Conservation (phyloP, 2,113 vertebrate species). For the Ophthalmolycus amberensis region DNA sequence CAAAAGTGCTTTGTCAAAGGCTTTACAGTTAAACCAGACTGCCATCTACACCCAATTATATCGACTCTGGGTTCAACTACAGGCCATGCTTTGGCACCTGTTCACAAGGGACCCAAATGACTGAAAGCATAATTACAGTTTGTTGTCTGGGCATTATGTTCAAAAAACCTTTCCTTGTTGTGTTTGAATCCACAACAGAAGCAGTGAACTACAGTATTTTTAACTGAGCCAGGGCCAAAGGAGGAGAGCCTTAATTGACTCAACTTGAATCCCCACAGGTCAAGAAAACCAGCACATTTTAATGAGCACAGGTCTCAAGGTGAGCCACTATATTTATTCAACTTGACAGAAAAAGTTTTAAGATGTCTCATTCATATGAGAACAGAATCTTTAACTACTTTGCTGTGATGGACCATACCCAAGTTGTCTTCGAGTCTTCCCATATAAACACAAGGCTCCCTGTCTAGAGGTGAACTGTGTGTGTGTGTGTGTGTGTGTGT, state of each 20-base stretch:
- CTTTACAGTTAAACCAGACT: neutral
- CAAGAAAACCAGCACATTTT: conserved; percentile 59
- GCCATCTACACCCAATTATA: conserved; percentile 4
- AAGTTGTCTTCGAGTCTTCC: conserved; percentile 35
- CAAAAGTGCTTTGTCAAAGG: neutral
- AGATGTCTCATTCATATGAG: conserved; percentile 45
- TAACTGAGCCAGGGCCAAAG: conserved; percentile 35
- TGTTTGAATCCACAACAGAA: conserved; percentile 30
- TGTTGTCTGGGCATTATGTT: conserved; percentile 11
- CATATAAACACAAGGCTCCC: conserved; percentile 47
- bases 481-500: conserved; percentile 15
- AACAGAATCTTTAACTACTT: conserved; percentile 53
- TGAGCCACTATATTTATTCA: conserved; percentile 67
- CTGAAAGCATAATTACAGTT: conserved; percentile 14
- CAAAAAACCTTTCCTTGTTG: conserved; percentile 20
- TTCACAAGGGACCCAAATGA: conserved; percentile 15
- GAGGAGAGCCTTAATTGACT: conserved; percentile 63
- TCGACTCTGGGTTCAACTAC: neutral
- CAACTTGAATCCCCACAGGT: conserved; percentile 50
- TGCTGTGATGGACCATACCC: conserved; percentile 34
- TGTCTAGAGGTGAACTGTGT: conserved; percentile 43
- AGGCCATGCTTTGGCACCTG: conserved; percentile 9
- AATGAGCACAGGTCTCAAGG: conserved; percentile 68
- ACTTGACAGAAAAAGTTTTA: conserved; percentile 50
- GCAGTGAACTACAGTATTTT: conserved; percentile 12